Percentiles rank a stretch among this genome's conserved stretches.
Evolutionary conservation across 2,888 invertebrate species (phyloP).

Genomic region (Drosophila barbarae): DNA sequence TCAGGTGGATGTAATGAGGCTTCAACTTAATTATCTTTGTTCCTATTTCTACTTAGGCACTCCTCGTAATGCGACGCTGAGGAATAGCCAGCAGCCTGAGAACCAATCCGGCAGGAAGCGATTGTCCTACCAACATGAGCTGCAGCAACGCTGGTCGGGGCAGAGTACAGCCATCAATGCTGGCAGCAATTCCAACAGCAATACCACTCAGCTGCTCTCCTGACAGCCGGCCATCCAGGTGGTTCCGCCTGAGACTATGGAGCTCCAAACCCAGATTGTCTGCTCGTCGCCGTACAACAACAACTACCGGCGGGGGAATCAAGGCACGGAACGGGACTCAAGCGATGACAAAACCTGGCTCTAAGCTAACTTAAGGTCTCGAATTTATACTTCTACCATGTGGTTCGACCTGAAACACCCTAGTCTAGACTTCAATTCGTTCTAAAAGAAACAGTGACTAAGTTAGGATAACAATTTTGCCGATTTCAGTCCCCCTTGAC

Average conservation of each 20-base stretch:
- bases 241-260: slow-evolving; percentile 46
- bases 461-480: slow-evolving; percentile 8
- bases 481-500: slow-evolving; percentile 2
- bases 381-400: slow-evolving; percentile 33
- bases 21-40: not conserved
- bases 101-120: slow-evolving; percentile 35
- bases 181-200: slow-evolving; percentile 22
- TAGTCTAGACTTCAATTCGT: slow-evolving; percentile 19
- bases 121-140: slow-evolving; percentile 55
- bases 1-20: not conserved
- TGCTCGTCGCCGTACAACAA: slow-evolving; percentile 53
- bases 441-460: slow-evolving; percentile 19
- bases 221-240: slow-evolving; percentile 45
- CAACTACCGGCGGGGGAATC: slow-evolving; percentile 57
- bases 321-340: slow-evolving; percentile 17
- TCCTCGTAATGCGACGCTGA: slow-evolving; percentile 65
- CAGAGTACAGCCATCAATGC: slow-evolving; percentile 17
- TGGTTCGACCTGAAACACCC: not conserved
- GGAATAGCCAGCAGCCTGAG: slow-evolving; percentile 40
- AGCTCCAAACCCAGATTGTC: slow-evolving; percentile 51
- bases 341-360: slow-evolving; percentile 76
- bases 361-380: slow-evolving; percentile 53
- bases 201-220: slow-evolving; percentile 57
- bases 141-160: slow-evolving; percentile 52
- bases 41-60: slow-evolving; percentile 52